A percentile compares a stretch with the other conserved stretches of the same genome.
These are phyloP conservation scores for Ceratotherium simum DNA, from an alignment of 2,113 vertebrate species.

Conservation along the genomic window DNA sequence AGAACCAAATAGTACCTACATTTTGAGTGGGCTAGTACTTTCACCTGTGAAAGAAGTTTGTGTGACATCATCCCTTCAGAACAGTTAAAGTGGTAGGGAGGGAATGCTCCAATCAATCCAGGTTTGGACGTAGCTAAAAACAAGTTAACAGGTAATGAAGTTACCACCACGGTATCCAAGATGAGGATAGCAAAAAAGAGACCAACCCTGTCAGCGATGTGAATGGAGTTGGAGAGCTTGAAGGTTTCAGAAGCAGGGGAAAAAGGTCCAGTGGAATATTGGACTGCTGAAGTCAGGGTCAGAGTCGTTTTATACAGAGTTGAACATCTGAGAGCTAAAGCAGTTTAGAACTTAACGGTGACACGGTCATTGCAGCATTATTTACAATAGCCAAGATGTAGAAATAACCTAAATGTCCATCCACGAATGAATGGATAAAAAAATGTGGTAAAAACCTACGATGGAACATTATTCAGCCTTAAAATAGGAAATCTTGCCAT, in stretches of 20 bases:
- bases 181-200: neutral
- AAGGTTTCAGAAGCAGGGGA: neutral
- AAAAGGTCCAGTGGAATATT: neutral
- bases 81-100: neutral
- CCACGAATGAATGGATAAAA: neutral
- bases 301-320: neutral
- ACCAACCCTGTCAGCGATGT: neutral
- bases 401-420: neutral
- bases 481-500: neutral
- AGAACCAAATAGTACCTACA: neutral
- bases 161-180: neutral
- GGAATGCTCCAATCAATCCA: neutral
- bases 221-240: neutral
- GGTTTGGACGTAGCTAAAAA: neutral
- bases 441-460: neutral
- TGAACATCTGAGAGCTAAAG: neutral
- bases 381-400: neutral
- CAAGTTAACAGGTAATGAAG: neutral
- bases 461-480: neutral
- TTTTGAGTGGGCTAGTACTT: neutral
- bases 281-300: neutral
- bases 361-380: neutral
- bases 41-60: neutral
- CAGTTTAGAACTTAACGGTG: neutral
- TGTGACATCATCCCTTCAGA: neutral